phyloP scores from a whole-genome alignment of 2,797 vertebrate genomes.

The Thunnus albacares region DNA sequence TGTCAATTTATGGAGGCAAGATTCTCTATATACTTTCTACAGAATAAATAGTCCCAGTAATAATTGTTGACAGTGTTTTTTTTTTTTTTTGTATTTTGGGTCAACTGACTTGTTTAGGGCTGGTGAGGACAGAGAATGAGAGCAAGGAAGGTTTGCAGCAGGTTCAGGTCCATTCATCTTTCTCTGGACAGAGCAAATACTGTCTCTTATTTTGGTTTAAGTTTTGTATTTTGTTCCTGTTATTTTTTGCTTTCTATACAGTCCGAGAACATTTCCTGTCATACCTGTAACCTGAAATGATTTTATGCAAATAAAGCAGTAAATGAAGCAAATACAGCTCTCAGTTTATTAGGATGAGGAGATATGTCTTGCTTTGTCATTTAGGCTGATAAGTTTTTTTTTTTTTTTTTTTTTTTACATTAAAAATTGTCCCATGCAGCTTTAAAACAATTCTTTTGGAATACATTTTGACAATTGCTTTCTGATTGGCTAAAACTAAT shows the following conservation, averaged over 20 bases:
- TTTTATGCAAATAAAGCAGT: slow-evolving; percentile 26
- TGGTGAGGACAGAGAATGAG: slow-evolving; percentile 33
- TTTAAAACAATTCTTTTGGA: not conserved
- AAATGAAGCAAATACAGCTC: not conserved
- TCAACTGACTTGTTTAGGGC: slow-evolving; percentile 21
- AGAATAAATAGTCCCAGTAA: not conserved
- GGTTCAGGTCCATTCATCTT: slow-evolving; percentile 6
- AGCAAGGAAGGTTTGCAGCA: slow-evolving; percentile 16
- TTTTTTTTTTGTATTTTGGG: slow-evolving; percentile 13
- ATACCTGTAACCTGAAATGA: slow-evolving; percentile 17
- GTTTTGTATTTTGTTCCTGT: slow-evolving; percentile 10
- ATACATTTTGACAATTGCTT: slow-evolving; percentile 7
- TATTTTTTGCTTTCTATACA: slow-evolving; percentile 13
- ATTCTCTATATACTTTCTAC: not conserved
- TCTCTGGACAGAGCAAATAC: not conserved
- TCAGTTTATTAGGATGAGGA: slow-evolving; percentile 11
- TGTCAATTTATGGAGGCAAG: not conserved
- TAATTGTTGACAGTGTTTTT: not conserved
- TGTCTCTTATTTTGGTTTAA: slow-evolving; percentile 18
- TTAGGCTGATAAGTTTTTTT: not conserved
- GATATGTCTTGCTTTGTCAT: not conserved
- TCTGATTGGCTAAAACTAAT: slow-evolving; percentile 17
- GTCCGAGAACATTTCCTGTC: not conserved
- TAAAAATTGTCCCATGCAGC: not conserved
- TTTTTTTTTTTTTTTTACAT: not conserved